phyloP scores from a whole-genome alignment of 2,113 vertebrate species.

The Callaeas wilsoni region DNA sequence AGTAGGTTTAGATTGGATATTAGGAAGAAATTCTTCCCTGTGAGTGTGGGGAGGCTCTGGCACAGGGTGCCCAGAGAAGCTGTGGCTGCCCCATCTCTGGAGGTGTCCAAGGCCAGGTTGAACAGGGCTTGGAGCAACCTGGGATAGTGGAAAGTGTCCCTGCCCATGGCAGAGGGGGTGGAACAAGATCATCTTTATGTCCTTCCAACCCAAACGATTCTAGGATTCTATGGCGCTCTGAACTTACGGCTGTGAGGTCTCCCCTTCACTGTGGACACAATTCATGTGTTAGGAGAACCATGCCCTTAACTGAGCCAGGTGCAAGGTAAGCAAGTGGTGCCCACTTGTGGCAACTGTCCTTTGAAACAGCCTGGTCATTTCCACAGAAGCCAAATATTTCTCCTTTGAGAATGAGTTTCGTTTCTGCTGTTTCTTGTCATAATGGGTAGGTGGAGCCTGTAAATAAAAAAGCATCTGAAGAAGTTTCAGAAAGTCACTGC shows the following conservation, averaged over 20 bases:
- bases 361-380: neutral
- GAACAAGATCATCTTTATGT: neutral
- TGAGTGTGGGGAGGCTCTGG: accelerated
- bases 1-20: neutral
- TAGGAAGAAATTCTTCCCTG: neutral
- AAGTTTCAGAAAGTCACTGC: neutral
- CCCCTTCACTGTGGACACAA: neutral
- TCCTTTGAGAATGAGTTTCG: neutral
- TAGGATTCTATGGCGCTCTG: neutral
- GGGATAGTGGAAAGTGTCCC: neutral
- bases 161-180: neutral
- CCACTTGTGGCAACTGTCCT: neutral
- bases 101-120: neutral
- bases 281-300: too few species aligned
- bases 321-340: neutral
- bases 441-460: neutral
- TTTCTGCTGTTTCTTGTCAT: neutral
- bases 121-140: neutral
- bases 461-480: neutral
- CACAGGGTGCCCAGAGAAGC: neutral
- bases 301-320: neutral
- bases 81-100: neutral
- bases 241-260: neutral
- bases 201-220: neutral
- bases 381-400: neutral